Conservation (phyloP, 2,888 invertebrate species). For the Electrophaes corylata region DNA sequence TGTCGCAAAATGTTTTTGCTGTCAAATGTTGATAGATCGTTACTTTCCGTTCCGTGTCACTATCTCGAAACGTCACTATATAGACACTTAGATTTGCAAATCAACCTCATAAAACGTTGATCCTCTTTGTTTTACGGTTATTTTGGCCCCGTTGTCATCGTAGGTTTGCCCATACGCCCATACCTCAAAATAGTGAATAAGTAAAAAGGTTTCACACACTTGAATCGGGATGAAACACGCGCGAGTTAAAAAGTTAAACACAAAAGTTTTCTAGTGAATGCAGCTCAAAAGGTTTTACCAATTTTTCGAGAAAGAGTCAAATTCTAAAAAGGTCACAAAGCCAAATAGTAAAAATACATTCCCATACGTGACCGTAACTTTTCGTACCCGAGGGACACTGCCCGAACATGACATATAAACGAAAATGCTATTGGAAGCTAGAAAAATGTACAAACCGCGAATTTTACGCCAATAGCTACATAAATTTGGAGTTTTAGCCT, state of each 20-base stretch:
- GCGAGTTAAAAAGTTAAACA: conserved; percentile 59
- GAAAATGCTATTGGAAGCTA: conserved; percentile 55
- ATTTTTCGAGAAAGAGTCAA: conserved; percentile 67
- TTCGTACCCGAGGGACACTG: conserved; percentile 54
- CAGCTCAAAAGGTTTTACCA: conserved; percentile 68
- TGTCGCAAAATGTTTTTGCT: neutral
- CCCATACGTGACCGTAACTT: conserved; percentile 66
- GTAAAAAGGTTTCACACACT: conserved; percentile 53
- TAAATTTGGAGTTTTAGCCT: conserved; percentile 42
- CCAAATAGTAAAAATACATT: conserved; percentile 71
- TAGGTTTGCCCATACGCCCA: too few relatives aligned
- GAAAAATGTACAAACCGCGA: conserved; percentile 51
- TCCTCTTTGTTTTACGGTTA: neutral
- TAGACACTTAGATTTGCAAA: too few relatives aligned
- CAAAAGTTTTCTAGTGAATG: conserved; percentile 58
- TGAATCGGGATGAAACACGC: conserved; percentile 43
- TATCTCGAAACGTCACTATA: too few relatives aligned
- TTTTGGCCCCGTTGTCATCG: neutral
- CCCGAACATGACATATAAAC: conserved; percentile 61
- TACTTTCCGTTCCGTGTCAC: neutral
- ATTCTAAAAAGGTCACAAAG: conserved; percentile 62
- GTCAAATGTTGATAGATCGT: neutral
- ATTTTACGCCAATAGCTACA: conserved; percentile 47
- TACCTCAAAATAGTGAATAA: conserved; percentile 40
- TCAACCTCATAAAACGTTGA: too few relatives aligned